These are phyloP conservation scores for Vesta saturnalis DNA, from an alignment of 2,888 invertebrate species.

Conservation along the genomic window DNA sequence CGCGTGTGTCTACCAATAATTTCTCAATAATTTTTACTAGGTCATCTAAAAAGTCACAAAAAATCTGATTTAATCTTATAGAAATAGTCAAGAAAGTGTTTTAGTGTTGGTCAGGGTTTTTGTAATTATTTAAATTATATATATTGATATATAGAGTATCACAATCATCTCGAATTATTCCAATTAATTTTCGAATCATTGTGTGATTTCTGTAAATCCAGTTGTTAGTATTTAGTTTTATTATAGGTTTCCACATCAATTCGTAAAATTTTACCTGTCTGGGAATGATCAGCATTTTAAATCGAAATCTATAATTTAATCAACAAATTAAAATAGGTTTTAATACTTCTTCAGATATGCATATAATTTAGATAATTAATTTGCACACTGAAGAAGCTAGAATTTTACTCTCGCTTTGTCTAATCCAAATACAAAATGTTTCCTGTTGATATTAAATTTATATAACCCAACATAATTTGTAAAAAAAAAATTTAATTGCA, in stretches of 20 bases:
- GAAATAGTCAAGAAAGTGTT: conserved; percentile 48
- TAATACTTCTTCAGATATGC: too few relatives aligned
- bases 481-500: background rate
- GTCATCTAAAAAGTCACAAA: conserved; percentile 55
- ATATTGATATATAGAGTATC: conserved; percentile 53
- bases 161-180: conserved; percentile 49
- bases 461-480: background rate
- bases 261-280: conserved; percentile 26
- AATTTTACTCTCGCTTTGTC: too few relatives aligned
- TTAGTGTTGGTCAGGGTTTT: conserved; percentile 49
- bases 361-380: too few relatives aligned
- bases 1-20: conserved; percentile 56
- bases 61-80: conserved; percentile 42
- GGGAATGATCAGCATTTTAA: conserved; percentile 19
- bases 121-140: conserved; percentile 58
- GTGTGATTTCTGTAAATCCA: conserved; percentile 38
- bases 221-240: conserved; percentile 24
- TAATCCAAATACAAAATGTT: conserved; percentile 1
- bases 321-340: background rate
- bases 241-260: conserved; percentile 33
- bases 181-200: conserved; percentile 53
- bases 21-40: conserved; percentile 57
- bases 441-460: background rate
- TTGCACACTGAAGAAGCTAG: too few relatives aligned
- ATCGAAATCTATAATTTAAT: background rate